phyloP scores from a whole-genome alignment of 2,888 invertebrate species.

The Incurvaria masculella region DNA sequence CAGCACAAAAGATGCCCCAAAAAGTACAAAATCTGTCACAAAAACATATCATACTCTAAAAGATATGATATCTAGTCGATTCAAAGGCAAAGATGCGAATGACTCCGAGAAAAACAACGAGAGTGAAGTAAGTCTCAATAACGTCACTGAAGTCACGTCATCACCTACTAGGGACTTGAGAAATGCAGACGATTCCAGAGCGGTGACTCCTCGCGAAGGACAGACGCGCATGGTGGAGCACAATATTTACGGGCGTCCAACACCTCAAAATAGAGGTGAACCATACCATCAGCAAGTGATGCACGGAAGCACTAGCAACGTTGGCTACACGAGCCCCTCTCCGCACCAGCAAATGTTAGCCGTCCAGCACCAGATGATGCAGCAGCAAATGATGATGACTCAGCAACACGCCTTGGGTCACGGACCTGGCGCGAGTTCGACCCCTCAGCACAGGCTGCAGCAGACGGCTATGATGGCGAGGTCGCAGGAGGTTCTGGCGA shows the following conservation, averaged over 20 bases:
- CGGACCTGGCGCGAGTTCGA: constrained; percentile 15
- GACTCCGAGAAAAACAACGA: constrained; percentile 54
- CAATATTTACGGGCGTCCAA: constrained; percentile 60
- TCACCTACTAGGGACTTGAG: constrained; percentile 33
- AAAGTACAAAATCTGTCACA: constrained; percentile 64
- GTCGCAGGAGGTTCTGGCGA: constrained; percentile 56
- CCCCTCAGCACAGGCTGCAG: constrained; percentile 12
- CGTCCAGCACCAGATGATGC: constrained; percentile 47
- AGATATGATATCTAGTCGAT: constrained; percentile 79
- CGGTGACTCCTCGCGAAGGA: constrained; percentile 35
- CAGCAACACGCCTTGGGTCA: constrained; percentile 29
- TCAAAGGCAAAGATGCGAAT: constrained; percentile 61
- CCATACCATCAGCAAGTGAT: constrained; percentile 21
- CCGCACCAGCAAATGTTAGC: constrained; percentile 35
- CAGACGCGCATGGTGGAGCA: constrained; percentile 53
- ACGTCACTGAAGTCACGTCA: constrained; percentile 57
- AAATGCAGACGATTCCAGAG: constrained; percentile 37
- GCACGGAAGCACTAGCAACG: constrained; percentile 39
- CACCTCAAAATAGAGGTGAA: constrained; percentile 46
- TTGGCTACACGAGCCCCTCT: constrained; percentile 45
- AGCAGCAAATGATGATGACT: constrained; percentile 48
- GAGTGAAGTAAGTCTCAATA: constrained; percentile 55
- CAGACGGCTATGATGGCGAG: constrained; percentile 25
- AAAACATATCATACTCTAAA: constrained; percentile 80
- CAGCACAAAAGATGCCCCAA: constrained; percentile 52